Percentiles rank a stretch among this genome's conserved stretches.
These are phyloP conservation scores for Neogale vison DNA, from an alignment of 2,113 vertebrate species.

Conservation along the genomic window DNA sequence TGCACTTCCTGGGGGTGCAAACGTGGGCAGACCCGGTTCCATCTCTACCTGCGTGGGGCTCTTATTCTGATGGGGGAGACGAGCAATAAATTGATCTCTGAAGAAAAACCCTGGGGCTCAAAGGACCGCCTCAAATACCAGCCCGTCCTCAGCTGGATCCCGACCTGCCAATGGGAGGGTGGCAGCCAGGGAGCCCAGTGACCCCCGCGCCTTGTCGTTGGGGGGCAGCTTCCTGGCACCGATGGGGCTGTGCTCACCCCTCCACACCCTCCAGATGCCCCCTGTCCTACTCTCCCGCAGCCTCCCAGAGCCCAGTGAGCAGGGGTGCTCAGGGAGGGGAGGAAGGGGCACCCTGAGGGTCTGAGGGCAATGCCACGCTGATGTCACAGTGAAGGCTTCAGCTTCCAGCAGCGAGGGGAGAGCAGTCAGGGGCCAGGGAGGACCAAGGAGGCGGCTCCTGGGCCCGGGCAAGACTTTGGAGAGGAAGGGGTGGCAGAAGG, in stretches of 20 bases:
- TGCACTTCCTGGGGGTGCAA: neutral
- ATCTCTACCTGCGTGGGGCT: neutral
- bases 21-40: fast-evolving
- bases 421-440: neutral
- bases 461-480: neutral
- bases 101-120: neutral
- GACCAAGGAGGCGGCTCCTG: neutral
- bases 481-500: neutral
- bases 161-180: neutral
- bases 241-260: neutral
- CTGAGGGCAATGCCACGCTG: neutral
- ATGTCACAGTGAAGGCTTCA: neutral
- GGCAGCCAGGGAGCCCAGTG: neutral
- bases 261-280: neutral
- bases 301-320: neutral
- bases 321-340: neutral
- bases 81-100: neutral
- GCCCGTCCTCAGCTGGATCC: neutral
- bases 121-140: neutral
- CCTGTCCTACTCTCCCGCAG: neutral
- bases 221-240: neutral
- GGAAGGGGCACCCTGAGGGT: no score
- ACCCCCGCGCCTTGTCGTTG: neutral
- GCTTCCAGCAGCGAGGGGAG: neutral
- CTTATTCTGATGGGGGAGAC: neutral